phyloP scores from a whole-genome alignment of 2,113 vertebrate species.

The Cryptotis parvus region DNA sequence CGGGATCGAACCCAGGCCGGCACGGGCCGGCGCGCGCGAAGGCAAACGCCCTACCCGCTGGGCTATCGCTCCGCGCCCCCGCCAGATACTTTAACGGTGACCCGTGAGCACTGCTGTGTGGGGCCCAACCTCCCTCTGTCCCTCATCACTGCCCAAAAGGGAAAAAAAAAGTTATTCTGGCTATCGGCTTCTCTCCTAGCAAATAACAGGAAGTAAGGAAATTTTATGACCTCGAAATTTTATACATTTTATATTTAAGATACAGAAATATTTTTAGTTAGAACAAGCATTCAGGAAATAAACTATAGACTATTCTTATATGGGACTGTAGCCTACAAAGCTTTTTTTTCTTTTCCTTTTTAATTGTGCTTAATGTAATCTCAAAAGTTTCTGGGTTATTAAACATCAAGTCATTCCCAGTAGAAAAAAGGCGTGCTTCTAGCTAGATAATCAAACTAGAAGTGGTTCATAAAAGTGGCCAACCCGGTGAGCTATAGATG shows the following conservation, averaged over 20 bases:
- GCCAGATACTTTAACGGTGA: no score
- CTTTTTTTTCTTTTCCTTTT: background rate
- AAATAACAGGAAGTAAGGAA: background rate
- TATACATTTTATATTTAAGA: conserved; percentile 20
- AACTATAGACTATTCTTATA: conserved; percentile 10
- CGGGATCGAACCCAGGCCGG: no score
- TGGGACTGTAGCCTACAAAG: background rate
- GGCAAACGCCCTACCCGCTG: no score
- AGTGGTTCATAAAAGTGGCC: background rate
- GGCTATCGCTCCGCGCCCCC: no score
- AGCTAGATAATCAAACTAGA: background rate
- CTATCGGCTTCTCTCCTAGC: background rate
- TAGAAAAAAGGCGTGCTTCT: background rate
- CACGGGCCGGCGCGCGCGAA: no score
- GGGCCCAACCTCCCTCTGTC: no score
- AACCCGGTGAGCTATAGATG: background rate
- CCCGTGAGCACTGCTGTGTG: no score
- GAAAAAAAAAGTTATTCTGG: background rate
- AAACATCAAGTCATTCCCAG: background rate
- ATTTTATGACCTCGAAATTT: conserved; percentile 5
- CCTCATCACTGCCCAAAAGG: no score
- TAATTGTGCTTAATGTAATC: conserved; percentile 31
- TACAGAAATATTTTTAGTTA: conserved; percentile 34
- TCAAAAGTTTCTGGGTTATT: background rate
- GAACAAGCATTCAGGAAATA: background rate